A percentile compares a stretch with the other conserved stretches of the same genome.
Evolutionary conservation across 2,797 vertebrate genomes (phyloP).

Genomic region (Tarsius wallacei): DNA sequence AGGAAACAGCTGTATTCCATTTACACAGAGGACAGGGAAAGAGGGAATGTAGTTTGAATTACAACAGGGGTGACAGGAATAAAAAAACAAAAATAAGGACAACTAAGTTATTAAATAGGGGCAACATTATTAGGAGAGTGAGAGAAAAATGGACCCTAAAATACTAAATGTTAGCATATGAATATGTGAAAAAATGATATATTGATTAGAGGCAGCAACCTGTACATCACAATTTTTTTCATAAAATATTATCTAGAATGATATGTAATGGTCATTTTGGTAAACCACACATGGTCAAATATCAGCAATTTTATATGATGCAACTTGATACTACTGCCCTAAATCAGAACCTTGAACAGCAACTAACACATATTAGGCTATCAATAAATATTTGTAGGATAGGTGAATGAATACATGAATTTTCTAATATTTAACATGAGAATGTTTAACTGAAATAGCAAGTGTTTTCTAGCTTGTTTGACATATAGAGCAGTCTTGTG

Average conservation of each 20-base stretch:
- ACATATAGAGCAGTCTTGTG: not conserved
- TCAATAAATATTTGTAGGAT: slow-evolving; percentile 13
- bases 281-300: slow-evolving; percentile 5
- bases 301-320: not conserved
- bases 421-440: slow-evolving; percentile 52
- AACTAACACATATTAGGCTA: not conserved
- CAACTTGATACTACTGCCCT: not conserved
- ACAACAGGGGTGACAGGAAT: slow-evolving; percentile 61
- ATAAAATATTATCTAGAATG: not conserved
- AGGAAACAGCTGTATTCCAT: slow-evolving; percentile 79
- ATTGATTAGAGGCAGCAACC: not conserved
- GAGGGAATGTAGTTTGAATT: slow-evolving; percentile 42
- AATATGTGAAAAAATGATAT: not conserved
- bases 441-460: slow-evolving; percentile 8
- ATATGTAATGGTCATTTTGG: not conserved
- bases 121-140: not conserved
- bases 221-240: not conserved
- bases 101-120: not conserved
- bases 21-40: slow-evolving; percentile 59
- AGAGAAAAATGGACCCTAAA: not conserved
- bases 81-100: slow-evolving; percentile 63
- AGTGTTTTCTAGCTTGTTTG: not conserved
- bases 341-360: slow-evolving; percentile 21
- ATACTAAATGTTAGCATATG: not conserved
- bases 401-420: slow-evolving; percentile 20